These are phyloP conservation scores for Trichonephila clavipes DNA, from an alignment of 1,140 invertebrate species.

Conservation along the genomic window DNA sequence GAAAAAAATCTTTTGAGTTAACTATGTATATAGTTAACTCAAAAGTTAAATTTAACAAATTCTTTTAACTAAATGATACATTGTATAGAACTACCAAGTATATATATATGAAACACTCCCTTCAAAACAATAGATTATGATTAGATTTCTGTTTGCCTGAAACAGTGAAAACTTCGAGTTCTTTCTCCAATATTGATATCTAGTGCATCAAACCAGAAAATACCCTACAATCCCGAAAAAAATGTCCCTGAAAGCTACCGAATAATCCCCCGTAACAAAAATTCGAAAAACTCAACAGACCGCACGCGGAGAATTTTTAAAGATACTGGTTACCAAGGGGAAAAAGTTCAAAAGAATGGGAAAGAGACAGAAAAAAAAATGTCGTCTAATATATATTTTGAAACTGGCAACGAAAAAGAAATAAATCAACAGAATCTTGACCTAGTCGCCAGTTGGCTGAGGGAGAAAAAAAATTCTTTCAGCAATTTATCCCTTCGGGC, in stretches of 20 bases:
- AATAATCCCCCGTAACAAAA: background rate
- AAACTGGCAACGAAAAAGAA: background rate
- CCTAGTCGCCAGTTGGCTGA: background rate
- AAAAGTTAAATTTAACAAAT: no score
- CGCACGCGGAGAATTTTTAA: background rate
- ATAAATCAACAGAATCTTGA: constrained; percentile 54
- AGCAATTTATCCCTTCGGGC: constrained; percentile 20
- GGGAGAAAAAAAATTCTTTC: constrained; percentile 7
- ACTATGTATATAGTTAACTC: no score
- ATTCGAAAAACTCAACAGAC: constrained; percentile 42
- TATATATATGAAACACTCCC: no score
- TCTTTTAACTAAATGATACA: no score
- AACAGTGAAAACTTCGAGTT: background rate
- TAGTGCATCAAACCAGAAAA: constrained; percentile 22
- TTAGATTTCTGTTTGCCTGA: no score
- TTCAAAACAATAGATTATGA: no score
- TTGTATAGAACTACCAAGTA: no score
- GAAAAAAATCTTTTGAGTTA: no score
- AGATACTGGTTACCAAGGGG: constrained; percentile 36
- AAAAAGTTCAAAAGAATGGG: background rate
- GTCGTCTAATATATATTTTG: constrained; percentile 47
- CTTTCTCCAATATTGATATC: background rate
- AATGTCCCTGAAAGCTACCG: background rate
- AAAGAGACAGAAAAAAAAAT: background rate
- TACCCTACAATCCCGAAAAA: background rate